phyloP scores from a whole-genome alignment of 2,113 vertebrate genomes.

The rabbit (Oryctolagus cuniculus) region mOryCun1.1 NC_091453.1:73192501-73193000 shows the following conservation, averaged over 20 bases:
- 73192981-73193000: background rate
- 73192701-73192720: conserved; percentile 15
- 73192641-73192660: conserved; percentile 34
- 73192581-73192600: conserved; percentile 55
- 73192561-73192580: conserved; percentile 48
- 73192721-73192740: conserved; percentile 36
- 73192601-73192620: conserved; percentile 59
- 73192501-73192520: conserved; percentile 61
- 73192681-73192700: conserved; percentile 35
- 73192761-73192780: conserved; percentile 54
- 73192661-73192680: conserved; percentile 57
- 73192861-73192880: conserved; percentile 58
- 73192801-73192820: conserved; percentile 28
- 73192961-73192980: background rate
- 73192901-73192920: background rate
- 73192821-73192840: conserved; percentile 68
- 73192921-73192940: background rate
- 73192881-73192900: background rate
- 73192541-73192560: conserved; percentile 39
- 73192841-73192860: conserved; percentile 50
- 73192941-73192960: background rate
- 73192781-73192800: conserved; percentile 23
- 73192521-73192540: conserved; percentile 54
- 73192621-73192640: conserved; percentile 26
- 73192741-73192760: conserved; percentile 55